Evolutionary conservation across 2,888 invertebrate species (phyloP), one percentile per base, ranked within the genome.

Genomic region (Hirtodrosophila cameraria): DNA sequence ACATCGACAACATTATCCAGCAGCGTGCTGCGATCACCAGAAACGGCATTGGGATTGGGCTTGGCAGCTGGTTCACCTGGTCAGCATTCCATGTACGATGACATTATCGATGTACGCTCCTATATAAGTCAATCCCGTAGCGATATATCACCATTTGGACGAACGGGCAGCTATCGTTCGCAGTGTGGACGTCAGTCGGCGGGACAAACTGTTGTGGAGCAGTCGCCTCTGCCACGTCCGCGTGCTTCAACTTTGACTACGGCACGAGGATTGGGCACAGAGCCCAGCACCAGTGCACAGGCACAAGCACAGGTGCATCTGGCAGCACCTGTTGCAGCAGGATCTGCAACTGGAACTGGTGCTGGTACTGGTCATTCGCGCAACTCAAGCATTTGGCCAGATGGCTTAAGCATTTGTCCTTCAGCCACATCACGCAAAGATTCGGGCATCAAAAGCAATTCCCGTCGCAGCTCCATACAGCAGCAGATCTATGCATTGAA

Each of bases 341-440:
- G 82, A 30, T 28, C 76, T 0, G 75, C 79, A 0, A 66, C 75
- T 0, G 42, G 39, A 15, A 13, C 52, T 1, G 61, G 54, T 0
- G 30, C 50, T 0, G 35, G 41, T 0, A 46, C 45, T 0, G 15
- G 27, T 8, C 81, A 87, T 11, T 85, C 86, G 7, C 87, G 88
- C 28, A 89, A 89, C 66, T 89, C 86, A 2, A 85, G 87, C 57
- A 86, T 88, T 23, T 88, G 87, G 35, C 94, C 94, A 16, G 96
- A 96, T 87, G 92, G 94, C 53, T 91, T 94, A 69, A 95, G 95
- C 89, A 93, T 94, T 57, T 94, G 94, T 66, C 94, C 94, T 0
- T 95, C 96, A 1, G 93, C 95, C 46, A 95, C 96, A 83, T 96
- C 96, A 78, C 93, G 97, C 55, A 97, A 97, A 90, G 97, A 97